Evolutionary conservation across 2,113 vertebrate genomes (phyloP).

Genomic region (Entomyzon cyanotis): DNA sequence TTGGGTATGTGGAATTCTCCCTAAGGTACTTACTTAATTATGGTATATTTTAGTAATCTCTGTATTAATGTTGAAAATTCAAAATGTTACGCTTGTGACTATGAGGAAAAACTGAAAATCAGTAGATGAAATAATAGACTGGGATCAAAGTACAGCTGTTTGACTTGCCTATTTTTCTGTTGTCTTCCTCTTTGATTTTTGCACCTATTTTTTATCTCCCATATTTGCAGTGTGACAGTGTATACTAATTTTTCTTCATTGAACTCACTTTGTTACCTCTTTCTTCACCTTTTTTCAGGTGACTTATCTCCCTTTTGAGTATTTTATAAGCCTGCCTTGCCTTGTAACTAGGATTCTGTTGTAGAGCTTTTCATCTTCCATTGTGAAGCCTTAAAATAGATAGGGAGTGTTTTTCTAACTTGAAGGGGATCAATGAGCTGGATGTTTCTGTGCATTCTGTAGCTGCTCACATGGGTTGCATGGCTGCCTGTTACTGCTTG

Average conservation of each 20-base stretch:
- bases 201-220: not conserved
- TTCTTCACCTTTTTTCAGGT: not conserved
- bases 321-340: not conserved
- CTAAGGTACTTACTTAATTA: not conserved
- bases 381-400: not conserved
- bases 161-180: not conserved
- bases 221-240: not conserved
- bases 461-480: not conserved
- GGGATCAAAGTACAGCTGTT: not conserved
- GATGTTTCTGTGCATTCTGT: not conserved
- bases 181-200: not conserved
- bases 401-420: not conserved
- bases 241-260: not conserved
- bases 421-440: not conserved
- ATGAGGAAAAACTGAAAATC: not conserved
- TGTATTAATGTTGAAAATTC: not conserved
- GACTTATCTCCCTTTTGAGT: not conserved
- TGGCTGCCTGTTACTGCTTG: not conserved
- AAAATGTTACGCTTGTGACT: not conserved
- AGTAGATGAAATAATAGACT: not conserved
- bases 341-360: not conserved
- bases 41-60: not conserved
- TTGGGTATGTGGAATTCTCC: not conserved
- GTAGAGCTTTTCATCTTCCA: not conserved
- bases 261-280: not conserved